Percentiles rank a stretch among this genome's conserved stretches.
Evolutionary conservation across 2,113 vertebrate species (phyloP).

Genomic region (Phalacrocorax brasilianus): DNA sequence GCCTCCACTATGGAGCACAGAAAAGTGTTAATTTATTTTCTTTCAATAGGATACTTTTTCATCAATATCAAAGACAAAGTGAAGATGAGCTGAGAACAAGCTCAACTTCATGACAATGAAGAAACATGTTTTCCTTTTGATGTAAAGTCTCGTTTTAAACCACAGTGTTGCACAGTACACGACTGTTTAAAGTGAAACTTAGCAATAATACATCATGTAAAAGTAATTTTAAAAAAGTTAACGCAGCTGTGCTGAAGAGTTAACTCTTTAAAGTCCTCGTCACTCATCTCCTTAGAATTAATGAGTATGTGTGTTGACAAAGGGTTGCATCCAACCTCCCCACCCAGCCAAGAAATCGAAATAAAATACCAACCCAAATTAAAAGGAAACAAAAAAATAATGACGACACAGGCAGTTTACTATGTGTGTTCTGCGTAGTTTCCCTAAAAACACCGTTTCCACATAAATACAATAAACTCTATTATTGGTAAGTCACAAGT

Average conservation of each 20-base stretch:
- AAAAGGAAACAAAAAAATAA: neutral
- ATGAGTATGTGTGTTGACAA: neutral
- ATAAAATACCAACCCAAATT: conserved; percentile 20
- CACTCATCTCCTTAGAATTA: conserved; percentile 6
- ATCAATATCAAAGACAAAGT: conserved; percentile 85
- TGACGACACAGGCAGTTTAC: conserved; percentile 70
- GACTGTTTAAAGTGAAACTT: conserved; percentile 62
- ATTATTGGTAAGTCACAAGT: conserved; percentile 84
- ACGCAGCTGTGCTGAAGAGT: conserved; percentile 52
- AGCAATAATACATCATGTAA: conserved; percentile 28
- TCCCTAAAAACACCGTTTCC: conserved; percentile 82
- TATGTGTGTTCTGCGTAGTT: conserved; percentile 63
- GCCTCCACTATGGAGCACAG: conserved; percentile 67
- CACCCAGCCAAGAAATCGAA: conserved; percentile 29
- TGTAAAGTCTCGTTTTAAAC: conserved; percentile 53
- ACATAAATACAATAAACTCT: conserved; percentile 88
- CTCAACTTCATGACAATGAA: conserved; percentile 65
- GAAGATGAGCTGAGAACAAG: conserved; percentile 76
- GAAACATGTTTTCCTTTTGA: conserved; percentile 54
- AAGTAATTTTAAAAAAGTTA: conserved; percentile 56
- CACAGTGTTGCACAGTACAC: conserved; percentile 63
- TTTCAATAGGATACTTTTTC: conserved; percentile 87
- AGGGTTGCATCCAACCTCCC: conserved; percentile 19
- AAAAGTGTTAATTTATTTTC: conserved; percentile 74
- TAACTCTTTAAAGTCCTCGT: conserved; percentile 25